phyloP scores from a whole-genome alignment of 1,140 invertebrate genomes.

The Trichonephila inaurata region DNA sequence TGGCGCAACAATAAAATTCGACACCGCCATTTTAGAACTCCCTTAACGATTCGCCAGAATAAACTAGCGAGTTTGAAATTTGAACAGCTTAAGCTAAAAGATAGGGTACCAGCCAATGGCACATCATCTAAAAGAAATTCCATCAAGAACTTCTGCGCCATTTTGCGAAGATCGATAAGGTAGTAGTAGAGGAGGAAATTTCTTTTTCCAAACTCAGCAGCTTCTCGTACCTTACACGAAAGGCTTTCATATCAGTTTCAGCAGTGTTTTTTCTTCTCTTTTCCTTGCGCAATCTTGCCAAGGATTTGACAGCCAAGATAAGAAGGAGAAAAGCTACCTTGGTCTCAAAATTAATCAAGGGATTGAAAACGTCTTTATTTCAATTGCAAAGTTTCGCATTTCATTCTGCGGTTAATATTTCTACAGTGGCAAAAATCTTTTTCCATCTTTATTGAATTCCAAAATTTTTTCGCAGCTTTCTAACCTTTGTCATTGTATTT shows the following conservation, averaged over 20 bases:
- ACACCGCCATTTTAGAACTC: background rate
- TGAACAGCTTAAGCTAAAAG: background rate
- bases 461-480: no score
- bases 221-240: conserved; percentile 26
- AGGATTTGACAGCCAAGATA: conserved; percentile 13
- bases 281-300: conserved; percentile 12
- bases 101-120: background rate
- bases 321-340: background rate
- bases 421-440: background rate
- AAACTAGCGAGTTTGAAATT: background rate
- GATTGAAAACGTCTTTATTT: background rate
- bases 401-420: background rate
- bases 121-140: conserved; percentile 14
- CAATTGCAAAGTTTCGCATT: background rate
- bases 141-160: conserved; percentile 37
- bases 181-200: conserved; percentile 38
- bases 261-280: background rate
- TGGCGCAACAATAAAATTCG: background rate
- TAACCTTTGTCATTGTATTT: no score
- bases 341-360: background rate
- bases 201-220: conserved; percentile 53
- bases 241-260: conserved; percentile 35
- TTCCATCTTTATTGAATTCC: background rate
- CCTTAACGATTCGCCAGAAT: background rate
- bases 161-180: conserved; percentile 41